Percentiles rank a stretch among this genome's conserved stretches.
Evolutionary conservation across 2,888 invertebrate genomes (phyloP).

Genomic region (Drosophila heteroneura): DNA sequence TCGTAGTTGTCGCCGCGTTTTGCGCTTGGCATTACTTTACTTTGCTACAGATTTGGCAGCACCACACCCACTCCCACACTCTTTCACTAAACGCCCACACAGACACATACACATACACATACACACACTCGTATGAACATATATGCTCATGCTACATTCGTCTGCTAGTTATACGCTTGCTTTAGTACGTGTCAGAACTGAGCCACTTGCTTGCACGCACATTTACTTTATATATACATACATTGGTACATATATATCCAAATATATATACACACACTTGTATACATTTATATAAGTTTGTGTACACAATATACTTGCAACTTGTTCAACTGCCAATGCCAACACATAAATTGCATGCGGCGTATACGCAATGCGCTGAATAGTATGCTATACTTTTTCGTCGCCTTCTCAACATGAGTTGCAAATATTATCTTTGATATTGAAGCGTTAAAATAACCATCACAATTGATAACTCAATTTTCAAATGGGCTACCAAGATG

Average conservation of each 20-base stretch:
- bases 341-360: constrained; percentile 53
- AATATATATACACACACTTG: neutral
- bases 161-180: constrained; percentile 63
- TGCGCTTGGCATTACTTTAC: constrained; percentile 65
- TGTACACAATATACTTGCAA: constrained; percentile 32
- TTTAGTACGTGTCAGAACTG: constrained; percentile 71
- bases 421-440: constrained; percentile 28
- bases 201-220: constrained; percentile 74
- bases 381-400: constrained; percentile 45
- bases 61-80: constrained; percentile 4
- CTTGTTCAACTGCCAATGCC: constrained; percentile 40
- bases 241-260: neutral
- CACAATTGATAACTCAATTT: neutral
- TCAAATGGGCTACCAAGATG: neutral
- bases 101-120: neutral
- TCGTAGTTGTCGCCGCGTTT: constrained; percentile 71
- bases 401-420: constrained; percentile 19
- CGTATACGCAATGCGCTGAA: constrained; percentile 59
- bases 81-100: neutral
- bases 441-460: constrained; percentile 21
- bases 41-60: constrained; percentile 71
- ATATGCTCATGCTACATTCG: constrained; percentile 20
- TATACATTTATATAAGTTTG: constrained; percentile 15
- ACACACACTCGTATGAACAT: constrained; percentile 20
- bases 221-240: constrained; percentile 38